Evolutionary conservation across 2,888 invertebrate genomes (phyloP).

Genomic region (Cheilosia variabilis): DNA sequence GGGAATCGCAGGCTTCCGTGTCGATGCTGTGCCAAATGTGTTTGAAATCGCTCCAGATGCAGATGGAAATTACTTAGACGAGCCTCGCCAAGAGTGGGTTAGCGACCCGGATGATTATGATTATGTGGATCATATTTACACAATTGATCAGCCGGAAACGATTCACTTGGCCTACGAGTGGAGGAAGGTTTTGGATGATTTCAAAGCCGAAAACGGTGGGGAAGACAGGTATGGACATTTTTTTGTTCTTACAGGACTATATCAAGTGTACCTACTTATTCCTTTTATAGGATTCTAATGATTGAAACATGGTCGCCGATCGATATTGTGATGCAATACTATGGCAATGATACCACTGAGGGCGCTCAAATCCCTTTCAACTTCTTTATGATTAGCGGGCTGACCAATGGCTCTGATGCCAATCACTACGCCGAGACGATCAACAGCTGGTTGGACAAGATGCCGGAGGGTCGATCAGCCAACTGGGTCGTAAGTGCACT

Average conservation of each 20-base stretch:
- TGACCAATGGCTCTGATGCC: slow-evolving; percentile 85
- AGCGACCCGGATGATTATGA: slow-evolving; percentile 84
- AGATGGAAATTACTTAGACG: slow-evolving; percentile 83
- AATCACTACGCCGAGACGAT: slow-evolving; percentile 84
- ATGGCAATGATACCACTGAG: slow-evolving; percentile 84
- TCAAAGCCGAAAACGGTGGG: slow-evolving; percentile 80
- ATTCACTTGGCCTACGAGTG: slow-evolving; percentile 86
- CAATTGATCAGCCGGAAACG: slow-evolving; percentile 86
- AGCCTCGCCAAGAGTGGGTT: slow-evolving; percentile 84
- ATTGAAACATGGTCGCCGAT: slow-evolving; percentile 87
- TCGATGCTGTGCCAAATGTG: slow-evolving; percentile 86
- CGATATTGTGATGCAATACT: slow-evolving; percentile 86
- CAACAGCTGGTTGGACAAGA: slow-evolving; percentile 86
- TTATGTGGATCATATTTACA: slow-evolving; percentile 86
- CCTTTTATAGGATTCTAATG: slow-evolving; percentile 85
- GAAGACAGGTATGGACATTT: slow-evolving; percentile 77
- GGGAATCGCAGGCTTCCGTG: slow-evolving; percentile 92
- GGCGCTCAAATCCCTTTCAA: slow-evolving; percentile 88
- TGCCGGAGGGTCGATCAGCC: slow-evolving; percentile 85
- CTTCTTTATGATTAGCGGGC: slow-evolving; percentile 85
- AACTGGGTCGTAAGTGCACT: slow-evolving; percentile 87
- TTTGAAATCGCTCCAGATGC: slow-evolving; percentile 79
- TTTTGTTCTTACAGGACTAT: background rate
- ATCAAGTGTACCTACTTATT: slow-evolving; percentile 87
- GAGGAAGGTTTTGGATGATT: slow-evolving; percentile 85